A percentile compares a stretch with the other conserved stretches of the same genome.
Conservation (phyloP, 2,888 invertebrate species). For the Eledone cirrhosa region DNA sequence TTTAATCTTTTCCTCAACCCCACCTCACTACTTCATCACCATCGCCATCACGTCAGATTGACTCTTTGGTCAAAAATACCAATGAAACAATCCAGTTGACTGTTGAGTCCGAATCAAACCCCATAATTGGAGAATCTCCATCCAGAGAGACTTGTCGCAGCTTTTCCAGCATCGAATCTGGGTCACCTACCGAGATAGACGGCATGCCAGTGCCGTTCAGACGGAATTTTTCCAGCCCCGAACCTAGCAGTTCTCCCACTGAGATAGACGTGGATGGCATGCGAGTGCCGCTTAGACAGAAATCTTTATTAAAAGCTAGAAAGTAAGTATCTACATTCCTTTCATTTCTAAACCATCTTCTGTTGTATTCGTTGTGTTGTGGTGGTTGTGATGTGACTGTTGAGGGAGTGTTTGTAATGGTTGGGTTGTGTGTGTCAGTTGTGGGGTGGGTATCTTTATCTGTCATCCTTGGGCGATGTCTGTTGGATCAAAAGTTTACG, state of each 20-base stretch:
- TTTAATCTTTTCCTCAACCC: too few relatives aligned
- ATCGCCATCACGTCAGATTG: constrained; percentile 53
- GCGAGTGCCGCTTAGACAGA: constrained; percentile 48
- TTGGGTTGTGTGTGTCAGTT: too few relatives aligned
- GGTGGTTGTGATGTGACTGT: too few relatives aligned
- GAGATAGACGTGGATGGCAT: constrained; percentile 44
- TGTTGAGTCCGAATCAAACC: constrained; percentile 88
- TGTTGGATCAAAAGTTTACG: too few relatives aligned
- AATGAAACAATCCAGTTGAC: constrained; percentile 74
- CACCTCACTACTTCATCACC: too few relatives aligned
- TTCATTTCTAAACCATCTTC: background rate
- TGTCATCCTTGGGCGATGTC: too few relatives aligned
- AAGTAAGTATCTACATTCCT: constrained; percentile 35
- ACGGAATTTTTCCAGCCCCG: constrained; percentile 39
- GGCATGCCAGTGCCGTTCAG: constrained; percentile 47
- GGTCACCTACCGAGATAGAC: constrained; percentile 38
- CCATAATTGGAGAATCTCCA: constrained; percentile 65
- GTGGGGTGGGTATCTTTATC: too few relatives aligned
- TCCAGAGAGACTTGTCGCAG: constrained; percentile 27
- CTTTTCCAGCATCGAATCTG: constrained; percentile 32
- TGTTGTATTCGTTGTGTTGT: too few relatives aligned
- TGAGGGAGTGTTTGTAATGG: too few relatives aligned
- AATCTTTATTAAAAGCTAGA: constrained; percentile 40
- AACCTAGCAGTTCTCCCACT: constrained; percentile 36
- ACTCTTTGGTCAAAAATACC: constrained; percentile 58